A percentile compares a stretch with the other conserved stretches of the same genome.
These are phyloP conservation scores for Phocoena sinus DNA, from an alignment of 2,113 vertebrate species.

Conservation along the genomic window DNA sequence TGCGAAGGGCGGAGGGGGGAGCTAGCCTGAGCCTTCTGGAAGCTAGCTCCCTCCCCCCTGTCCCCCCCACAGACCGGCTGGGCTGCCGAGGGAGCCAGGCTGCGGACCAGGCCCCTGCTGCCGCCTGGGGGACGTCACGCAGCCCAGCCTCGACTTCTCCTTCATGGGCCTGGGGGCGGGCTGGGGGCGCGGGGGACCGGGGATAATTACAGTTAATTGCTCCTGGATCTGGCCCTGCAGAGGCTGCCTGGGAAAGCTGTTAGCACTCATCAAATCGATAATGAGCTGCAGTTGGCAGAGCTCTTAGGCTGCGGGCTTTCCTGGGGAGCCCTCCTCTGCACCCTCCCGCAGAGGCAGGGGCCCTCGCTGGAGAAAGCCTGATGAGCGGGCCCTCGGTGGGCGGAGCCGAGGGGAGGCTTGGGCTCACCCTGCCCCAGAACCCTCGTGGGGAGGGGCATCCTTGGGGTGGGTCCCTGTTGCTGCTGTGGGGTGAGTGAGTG, in stretches of 20 bases:
- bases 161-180: not conserved
- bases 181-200: not conserved
- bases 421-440: no score
- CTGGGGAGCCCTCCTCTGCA: not conserved
- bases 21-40: not conserved
- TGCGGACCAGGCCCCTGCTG: not conserved
- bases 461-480: accelerated
- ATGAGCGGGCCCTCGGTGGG: not conserved
- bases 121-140: accelerated
- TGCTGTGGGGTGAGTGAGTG: accelerated
- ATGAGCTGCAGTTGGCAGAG: not conserved
- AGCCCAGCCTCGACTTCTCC: not conserved
- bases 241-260: not conserved
- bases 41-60: no score
- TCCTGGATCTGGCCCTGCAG: not conserved
- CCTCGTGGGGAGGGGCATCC: accelerated
- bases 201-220: not conserved
- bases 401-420: accelerated
- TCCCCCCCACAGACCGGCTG: not conserved
- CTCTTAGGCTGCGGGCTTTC: not conserved
- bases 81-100: no score
- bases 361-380: accelerated
- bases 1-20: no score
- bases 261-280: not conserved
- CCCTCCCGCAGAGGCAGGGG: not conserved